Evolutionary conservation across 2,888 invertebrate genomes (phyloP), one percentile per base, ranked within the genome.

Genomic region (Conus canariensis): DNA sequence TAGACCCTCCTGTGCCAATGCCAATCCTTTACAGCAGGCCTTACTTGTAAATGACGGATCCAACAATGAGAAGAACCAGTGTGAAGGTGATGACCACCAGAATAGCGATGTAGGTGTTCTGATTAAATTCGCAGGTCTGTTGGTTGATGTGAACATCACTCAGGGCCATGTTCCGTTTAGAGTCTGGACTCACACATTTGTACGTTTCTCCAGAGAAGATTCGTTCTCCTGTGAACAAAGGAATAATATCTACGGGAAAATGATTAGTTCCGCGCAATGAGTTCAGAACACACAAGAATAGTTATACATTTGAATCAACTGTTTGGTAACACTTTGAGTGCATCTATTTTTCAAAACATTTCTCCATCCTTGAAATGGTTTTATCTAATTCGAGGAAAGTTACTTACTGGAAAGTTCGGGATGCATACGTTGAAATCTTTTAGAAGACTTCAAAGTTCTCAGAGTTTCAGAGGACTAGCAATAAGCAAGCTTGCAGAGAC

Each of bases 31-130:
- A 45, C 45, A 45, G 45, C 45, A 45, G 64, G 64, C 64, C 88
- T 25, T 88, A 88, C 88, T 80, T 88, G 88, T 83, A 88, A 7
- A 88, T 9, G 16, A 88, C 10, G 19, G 67, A 22, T 8, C 16
- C 82, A 2, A 88, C 45, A 19, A 88, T 25, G 30, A 64, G 45
- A 25, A 88, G 56, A 9, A 83, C 45, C 3, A 88, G 6, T 3
- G 64, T 64, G 88, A 88, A 88, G 45, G 82, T 10, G 19, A 16
- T 30, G 82, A 83, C 64, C 64, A 67, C 60, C 25, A 88, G 14
- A 59, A 88, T 88, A 22, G 82, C 67, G 45, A 88, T 22, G 64
- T 64, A 83, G 1, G 67, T 83, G 64, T 64, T 45, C n/a, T 64
- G n/a, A n/a, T 4, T 83, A 25, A 88, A 19, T 25, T 64, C 10